Evolutionary conservation across 2,113 vertebrate species (phyloP).

Genomic region (Equus przewalskii): DNA sequence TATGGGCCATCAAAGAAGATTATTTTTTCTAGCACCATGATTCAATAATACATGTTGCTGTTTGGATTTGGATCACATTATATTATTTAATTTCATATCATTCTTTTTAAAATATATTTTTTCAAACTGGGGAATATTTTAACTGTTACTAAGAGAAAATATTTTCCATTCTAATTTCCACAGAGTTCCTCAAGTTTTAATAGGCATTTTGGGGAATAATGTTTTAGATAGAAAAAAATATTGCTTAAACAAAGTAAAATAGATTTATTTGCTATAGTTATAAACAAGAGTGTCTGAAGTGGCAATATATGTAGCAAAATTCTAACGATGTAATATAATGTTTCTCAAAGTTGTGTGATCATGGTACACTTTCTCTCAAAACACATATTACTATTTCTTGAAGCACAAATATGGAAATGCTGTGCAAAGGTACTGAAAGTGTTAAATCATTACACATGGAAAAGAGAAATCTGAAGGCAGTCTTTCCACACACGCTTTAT

Average conservation of each 20-base stretch:
- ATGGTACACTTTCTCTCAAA: background rate
- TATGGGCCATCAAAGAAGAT: background rate
- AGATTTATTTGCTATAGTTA: background rate
- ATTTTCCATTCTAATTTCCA: background rate
- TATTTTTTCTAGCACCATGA: background rate
- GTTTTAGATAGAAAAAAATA: background rate
- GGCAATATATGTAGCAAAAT: background rate
- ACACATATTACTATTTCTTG: background rate
- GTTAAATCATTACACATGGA: background rate
- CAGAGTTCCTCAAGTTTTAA: background rate
- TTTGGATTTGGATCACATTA: background rate
- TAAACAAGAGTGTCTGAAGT: background rate
- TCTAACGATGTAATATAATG: background rate
- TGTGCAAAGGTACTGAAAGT: background rate
- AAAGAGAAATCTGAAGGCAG: background rate
- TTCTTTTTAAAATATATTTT: background rate
- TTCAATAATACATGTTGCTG: background rate
- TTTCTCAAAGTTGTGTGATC: background rate
- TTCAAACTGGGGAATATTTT: background rate
- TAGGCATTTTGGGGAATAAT: background rate
- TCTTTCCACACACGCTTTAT: background rate
- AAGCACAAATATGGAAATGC: background rate
- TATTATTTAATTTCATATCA: background rate
- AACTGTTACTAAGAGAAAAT: background rate
- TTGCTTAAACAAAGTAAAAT: background rate